These are phyloP conservation scores for Melanotaenia trifasciata DNA, from an alignment of 2,797 vertebrate genomes.

Conservation along the genomic window DNA sequence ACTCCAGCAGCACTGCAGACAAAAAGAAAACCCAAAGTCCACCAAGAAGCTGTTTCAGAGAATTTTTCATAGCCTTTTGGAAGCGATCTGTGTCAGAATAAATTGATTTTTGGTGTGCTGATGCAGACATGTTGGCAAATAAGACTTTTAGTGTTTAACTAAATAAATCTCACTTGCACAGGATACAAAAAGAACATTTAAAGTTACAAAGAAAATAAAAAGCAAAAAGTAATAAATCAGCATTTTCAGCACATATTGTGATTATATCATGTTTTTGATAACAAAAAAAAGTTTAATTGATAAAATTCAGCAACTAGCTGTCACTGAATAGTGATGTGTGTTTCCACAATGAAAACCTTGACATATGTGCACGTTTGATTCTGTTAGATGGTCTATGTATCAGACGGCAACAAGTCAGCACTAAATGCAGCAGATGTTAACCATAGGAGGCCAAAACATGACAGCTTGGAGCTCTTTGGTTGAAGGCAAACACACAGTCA, in stretches of 20 bases:
- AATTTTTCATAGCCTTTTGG: neutral
- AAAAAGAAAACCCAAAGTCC: slow-evolving; percentile 19
- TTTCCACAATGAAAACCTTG: slow-evolving; percentile 55
- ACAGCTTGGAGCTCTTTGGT: slow-evolving; percentile 89
- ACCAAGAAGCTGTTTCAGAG: slow-evolving; percentile 7
- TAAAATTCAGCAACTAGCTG: slow-evolving; percentile 16
- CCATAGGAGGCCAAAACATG: slow-evolving; percentile 89
- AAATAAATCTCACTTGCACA: neutral
- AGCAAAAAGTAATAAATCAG: neutral
- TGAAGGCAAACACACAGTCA: slow-evolving; percentile 58
- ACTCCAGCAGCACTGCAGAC: neutral
- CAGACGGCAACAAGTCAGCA: slow-evolving; percentile 57
- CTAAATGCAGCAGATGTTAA: slow-evolving; percentile 90
- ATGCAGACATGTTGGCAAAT: slow-evolving; percentile 1
- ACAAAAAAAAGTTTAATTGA: slow-evolving; percentile 6
- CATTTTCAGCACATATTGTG: neutral
- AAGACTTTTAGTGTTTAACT: neutral
- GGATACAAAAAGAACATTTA: neutral
- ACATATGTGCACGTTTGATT: slow-evolving; percentile 66
- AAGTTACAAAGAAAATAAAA: neutral
- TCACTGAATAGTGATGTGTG: slow-evolving; percentile 10
- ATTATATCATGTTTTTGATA: too few relatives aligned
- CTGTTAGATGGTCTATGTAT: slow-evolving; percentile 60
- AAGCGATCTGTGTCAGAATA: neutral
- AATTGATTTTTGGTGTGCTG: neutral